These are phyloP conservation scores for Epistrophe eligans DNA, from an alignment of 2,888 invertebrate species.

Conservation along the genomic window DNA sequence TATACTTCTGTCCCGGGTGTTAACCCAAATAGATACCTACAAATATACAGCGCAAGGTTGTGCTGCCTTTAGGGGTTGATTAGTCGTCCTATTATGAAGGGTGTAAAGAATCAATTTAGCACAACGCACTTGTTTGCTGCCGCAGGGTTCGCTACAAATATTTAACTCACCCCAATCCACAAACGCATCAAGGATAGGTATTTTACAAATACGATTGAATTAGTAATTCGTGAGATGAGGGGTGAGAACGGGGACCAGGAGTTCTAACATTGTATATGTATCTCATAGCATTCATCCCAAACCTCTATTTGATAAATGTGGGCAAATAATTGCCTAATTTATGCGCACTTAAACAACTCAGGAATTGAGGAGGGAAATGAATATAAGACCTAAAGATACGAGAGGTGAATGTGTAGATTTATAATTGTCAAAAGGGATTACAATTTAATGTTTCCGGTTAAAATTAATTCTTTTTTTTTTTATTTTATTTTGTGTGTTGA, in stretches of 20 bases:
- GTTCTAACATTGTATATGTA: not conserved
- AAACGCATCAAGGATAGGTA: not conserved
- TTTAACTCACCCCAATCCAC: constrained; percentile 29
- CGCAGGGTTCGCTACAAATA: constrained; percentile 57
- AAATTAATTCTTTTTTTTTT: constrained; percentile 25
- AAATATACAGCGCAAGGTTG: constrained; percentile 19
- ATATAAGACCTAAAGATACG: not conserved
- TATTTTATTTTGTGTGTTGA: not conserved
- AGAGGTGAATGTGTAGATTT: constrained; percentile 52
- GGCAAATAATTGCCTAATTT: constrained; percentile 76
- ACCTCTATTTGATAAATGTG: constrained; percentile 75
- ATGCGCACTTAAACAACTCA: constrained; percentile 60
- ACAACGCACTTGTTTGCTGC: constrained; percentile 73
- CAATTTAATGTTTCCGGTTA: constrained; percentile 73
- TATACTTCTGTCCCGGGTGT: constrained; percentile 42
- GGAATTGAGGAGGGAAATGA: constrained; percentile 20
- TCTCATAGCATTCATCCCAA: constrained; percentile 46
- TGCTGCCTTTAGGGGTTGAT: constrained; percentile 70
- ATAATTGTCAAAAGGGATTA: constrained; percentile 68
- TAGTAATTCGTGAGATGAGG: constrained; percentile 27
- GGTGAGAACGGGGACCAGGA: not conserved
- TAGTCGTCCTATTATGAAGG: constrained; percentile 64
- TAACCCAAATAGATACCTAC: constrained; percentile 68
- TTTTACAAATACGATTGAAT: constrained; percentile 36
- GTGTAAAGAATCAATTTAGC: constrained; percentile 70